Base-by-base conservation (phyloP, 2,888 invertebrate genomes). In the Entomobrya proxima region DNA sequence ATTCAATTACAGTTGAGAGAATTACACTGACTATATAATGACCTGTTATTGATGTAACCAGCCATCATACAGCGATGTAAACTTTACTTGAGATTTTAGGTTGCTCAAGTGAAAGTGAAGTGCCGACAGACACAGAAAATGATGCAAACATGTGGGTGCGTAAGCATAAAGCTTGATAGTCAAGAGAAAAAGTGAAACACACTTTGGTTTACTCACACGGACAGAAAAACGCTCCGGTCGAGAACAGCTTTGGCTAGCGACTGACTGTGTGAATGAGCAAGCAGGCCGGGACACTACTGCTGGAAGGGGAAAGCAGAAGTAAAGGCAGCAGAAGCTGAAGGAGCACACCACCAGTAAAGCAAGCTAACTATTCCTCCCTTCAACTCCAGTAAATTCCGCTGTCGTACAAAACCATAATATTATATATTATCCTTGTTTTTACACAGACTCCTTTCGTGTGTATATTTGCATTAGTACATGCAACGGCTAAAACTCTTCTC, bases 201-300 rank as follows among this genome's bases (percentile, higher is more conserved):
- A 55, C 58, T 58, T 15, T 58, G 15, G 3, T 11, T 27, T 30
- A 58, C 13, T 4, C 58, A 61, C 61, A 74, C 47, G 74, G 30
- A 58, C 9, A 21, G 58, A 55, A 76, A 52, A 55, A 61, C 75
- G 75, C 64, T 82, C 82, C 75, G 75, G 35, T 75, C 82, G 27
- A 50, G 47, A 64, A 64, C 82, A 37, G 67, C 64, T 75, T 82
- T 82, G 75, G 50, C 35, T 50, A 82, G 75, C 74, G 61, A 82
- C 82, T 82, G 82, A 75, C 82, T 82, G 64, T 30, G 47, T 82
- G 82, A 82, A 82, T 82, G 82, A 81, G 47, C 64, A 75, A 32
- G 32, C 61, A 61, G 35, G 61, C 61, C 61, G 61, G 61, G 61
- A 61, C 61, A 61, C 61, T 32, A 61, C 61, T 21, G 61, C 61